Percentiles rank a stretch among this genome's conserved stretches.
phyloP scores from a whole-genome alignment of 2,888 invertebrate genomes.

The Oscheius onirici region DNA sequence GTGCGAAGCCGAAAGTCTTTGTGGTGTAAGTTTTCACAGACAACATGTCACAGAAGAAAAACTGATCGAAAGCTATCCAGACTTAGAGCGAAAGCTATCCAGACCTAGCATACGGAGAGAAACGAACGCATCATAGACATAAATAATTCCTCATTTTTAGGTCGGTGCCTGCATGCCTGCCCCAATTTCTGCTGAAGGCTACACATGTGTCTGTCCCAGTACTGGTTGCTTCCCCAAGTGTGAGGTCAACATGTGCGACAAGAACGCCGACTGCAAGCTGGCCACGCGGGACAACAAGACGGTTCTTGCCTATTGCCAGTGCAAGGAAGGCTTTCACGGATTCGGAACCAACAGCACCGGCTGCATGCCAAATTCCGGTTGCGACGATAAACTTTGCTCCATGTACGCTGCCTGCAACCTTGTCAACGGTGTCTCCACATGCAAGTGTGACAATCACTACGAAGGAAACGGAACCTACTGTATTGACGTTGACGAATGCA shows the following conservation, averaged over 20 bases:
- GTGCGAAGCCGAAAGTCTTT: background rate
- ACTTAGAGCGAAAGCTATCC: no score
- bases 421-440: background rate
- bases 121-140: no score
- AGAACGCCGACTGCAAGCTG: conserved; percentile 1
- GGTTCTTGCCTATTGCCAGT: conserved; percentile 14
- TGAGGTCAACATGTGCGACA: background rate
- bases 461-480: conserved; percentile 35
- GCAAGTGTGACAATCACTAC: conserved; percentile 16
- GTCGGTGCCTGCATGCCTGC: background rate
- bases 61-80: no score
- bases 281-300: conserved; percentile 6
- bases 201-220: background rate
- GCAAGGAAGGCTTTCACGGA: conserved; percentile 22
- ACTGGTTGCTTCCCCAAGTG: background rate
- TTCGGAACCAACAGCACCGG: background rate
- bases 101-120: no score
- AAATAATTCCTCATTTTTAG: background rate
- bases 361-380: background rate
- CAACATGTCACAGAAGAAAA: no score
- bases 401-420: conserved; percentile 23
- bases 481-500: conserved; percentile 23
- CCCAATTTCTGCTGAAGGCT: background rate
- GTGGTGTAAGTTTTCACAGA: conserved; percentile 6
- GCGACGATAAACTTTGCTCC: conserved; percentile 15